Evolutionary conservation across 2,888 invertebrate species (phyloP).

Genomic region (Seira ritae): DNA sequence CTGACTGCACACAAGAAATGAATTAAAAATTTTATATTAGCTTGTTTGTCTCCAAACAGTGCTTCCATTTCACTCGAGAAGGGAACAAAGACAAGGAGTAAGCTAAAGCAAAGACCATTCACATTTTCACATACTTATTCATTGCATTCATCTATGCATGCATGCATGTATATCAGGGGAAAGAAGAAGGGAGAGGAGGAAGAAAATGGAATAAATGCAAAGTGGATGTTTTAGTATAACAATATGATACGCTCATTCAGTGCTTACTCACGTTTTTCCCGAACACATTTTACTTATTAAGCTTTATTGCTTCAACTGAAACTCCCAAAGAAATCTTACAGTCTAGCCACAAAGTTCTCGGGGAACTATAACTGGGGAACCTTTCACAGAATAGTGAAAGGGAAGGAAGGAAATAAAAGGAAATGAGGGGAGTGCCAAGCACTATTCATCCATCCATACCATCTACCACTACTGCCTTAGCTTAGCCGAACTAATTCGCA

Average conservation of each 20-base stretch:
- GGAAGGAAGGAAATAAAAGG: constrained; percentile 5
- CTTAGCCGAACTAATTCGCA: not conserved
- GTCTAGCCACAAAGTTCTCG: not conserved
- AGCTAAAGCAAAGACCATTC: too few relatives aligned
- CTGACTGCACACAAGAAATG: too few relatives aligned
- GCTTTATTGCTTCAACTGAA: not conserved
- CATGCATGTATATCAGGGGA: too few relatives aligned
- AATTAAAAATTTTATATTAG: too few relatives aligned
- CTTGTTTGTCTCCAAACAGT: too few relatives aligned
- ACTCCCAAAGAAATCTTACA: not conserved
- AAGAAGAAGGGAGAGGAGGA: not conserved
- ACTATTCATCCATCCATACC: not conserved
- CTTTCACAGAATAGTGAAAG: too few relatives aligned
- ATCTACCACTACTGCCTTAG: too few relatives aligned
- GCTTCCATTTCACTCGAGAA: too few relatives aligned
- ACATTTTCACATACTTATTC: too few relatives aligned
- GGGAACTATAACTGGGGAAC: too few relatives aligned
- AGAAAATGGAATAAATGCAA: not conserved
- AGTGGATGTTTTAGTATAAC: not conserved
- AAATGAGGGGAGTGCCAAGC: not conserved
- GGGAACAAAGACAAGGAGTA: too few relatives aligned
- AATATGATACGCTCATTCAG: constrained; percentile 11
- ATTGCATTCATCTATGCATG: too few relatives aligned
- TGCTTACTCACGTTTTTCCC: constrained; percentile 3
- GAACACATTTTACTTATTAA: not conserved